Conservation (phyloP, 2,797 vertebrate genomes). For the Alca torda region DNA sequence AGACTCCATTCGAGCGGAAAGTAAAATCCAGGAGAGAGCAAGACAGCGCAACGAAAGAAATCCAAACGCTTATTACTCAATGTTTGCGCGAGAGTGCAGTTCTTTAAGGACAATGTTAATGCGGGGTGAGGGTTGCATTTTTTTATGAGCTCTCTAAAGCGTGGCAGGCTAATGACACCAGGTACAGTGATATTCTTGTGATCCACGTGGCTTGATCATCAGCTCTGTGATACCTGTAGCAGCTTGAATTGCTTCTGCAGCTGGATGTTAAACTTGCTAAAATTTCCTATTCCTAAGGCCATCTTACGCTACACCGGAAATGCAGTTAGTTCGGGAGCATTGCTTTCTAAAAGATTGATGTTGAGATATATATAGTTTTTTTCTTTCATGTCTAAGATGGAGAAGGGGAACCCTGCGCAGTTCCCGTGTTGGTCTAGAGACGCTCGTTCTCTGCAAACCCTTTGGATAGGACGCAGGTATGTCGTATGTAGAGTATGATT, state of each 20-base stretch:
- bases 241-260: neutral
- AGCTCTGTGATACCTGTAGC: neutral
- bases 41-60: neutral
- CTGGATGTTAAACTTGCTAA: neutral
- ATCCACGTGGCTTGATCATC: neutral
- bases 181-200: neutral
- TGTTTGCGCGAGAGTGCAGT: neutral
- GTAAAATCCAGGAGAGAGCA: neutral
- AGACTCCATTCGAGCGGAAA: slow-evolving; percentile 12
- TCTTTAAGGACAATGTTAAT: neutral
- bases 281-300: neutral
- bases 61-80: slow-evolving; percentile 1
- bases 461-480: neutral
- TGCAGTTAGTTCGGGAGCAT: slow-evolving; percentile 14
- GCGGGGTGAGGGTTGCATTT: neutral
- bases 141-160: neutral
- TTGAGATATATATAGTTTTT: slow-evolving; percentile 16
- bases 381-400: neutral
- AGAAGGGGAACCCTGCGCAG: neutral
- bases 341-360: slow-evolving; percentile 59
- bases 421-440: neutral
- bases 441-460: neutral
- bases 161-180: neutral
- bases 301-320: neutral
- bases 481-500: neutral